phyloP scores from a whole-genome alignment of 2,113 vertebrate species.

The Perca fluviatilis region DNA sequence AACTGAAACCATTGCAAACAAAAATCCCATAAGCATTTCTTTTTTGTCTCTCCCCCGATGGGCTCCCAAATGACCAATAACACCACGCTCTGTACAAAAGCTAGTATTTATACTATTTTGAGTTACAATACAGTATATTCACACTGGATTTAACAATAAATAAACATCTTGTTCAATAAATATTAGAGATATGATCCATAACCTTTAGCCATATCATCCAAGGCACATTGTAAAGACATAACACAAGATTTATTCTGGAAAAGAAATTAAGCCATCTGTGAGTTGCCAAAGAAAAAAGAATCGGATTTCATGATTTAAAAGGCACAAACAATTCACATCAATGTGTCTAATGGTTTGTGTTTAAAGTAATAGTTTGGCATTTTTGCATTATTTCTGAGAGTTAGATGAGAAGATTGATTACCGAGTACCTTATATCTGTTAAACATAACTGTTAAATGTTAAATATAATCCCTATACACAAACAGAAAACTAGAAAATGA shows the following conservation, averaged over 20 bases:
- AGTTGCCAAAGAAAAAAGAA: conserved; percentile 8
- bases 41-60: conserved; percentile 53
- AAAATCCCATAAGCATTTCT: conserved; percentile 67
- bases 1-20: conserved; percentile 71
- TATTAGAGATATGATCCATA: conserved; percentile 75
- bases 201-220: conserved; percentile 53
- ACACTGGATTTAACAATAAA: conserved; percentile 82
- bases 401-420: not conserved
- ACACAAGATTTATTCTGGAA: conserved; percentile 39
- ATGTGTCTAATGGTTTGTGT: not conserved
- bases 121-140: conserved; percentile 76
- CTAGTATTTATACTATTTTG: conserved; percentile 78
- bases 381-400: not conserved
- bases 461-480: not conserved
- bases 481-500: not conserved
- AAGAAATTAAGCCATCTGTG: conserved; percentile 23
- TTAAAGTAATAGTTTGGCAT: conserved; percentile 19
- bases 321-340: not conserved
- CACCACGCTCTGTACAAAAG: conserved; percentile 75
- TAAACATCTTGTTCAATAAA: conserved; percentile 87
- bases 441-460: not conserved
- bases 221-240: conserved; percentile 64
- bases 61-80: conserved; percentile 75
- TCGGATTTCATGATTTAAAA: conserved; percentile 24
- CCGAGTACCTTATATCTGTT: not conserved